Conservation (phyloP, 2,797 vertebrate genomes). For the Chelon labrosus region DNA sequence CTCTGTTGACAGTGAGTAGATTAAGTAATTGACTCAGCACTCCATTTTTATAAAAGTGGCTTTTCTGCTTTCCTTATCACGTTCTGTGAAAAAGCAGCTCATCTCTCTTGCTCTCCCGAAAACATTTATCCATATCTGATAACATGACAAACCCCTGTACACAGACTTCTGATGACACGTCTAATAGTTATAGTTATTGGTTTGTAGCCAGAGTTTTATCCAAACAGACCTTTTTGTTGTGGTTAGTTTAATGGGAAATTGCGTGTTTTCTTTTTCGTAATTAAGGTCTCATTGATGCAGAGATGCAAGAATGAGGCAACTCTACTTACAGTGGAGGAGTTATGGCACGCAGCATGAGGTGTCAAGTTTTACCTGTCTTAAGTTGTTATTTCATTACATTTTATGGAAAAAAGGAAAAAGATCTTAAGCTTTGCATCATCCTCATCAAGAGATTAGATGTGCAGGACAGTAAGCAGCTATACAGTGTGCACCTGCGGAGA, state of each 20-base stretch:
- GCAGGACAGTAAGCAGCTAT: background rate
- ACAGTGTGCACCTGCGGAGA: background rate
- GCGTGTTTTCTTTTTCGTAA: background rate
- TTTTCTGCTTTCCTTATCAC: conserved; percentile 15
- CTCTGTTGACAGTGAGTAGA: conserved; percentile 3
- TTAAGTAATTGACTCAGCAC: conserved; percentile 16
- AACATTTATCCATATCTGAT: conserved; percentile 9
- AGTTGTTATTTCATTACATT: too few relatives aligned
- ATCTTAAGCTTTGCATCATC: too few relatives aligned
- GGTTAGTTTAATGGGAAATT: background rate
- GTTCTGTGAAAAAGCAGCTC: conserved; percentile 3
- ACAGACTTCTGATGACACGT: background rate
- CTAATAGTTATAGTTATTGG: background rate
- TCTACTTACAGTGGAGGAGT: background rate
- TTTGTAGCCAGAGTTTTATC: background rate
- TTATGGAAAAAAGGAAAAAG: too few relatives aligned
- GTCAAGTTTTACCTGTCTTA: background rate
- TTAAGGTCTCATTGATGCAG: background rate
- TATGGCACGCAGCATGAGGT: background rate
- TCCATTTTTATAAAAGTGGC: conserved; percentile 20
- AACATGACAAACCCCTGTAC: conserved; percentile 9
- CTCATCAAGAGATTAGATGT: background rate
- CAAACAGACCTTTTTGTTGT: background rate
- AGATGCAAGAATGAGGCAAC: background rate
- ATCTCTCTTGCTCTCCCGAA: conserved; percentile 1